Base-by-base conservation (phyloP, 1,140 invertebrate species). In the Drosophila ogumai region DNA sequence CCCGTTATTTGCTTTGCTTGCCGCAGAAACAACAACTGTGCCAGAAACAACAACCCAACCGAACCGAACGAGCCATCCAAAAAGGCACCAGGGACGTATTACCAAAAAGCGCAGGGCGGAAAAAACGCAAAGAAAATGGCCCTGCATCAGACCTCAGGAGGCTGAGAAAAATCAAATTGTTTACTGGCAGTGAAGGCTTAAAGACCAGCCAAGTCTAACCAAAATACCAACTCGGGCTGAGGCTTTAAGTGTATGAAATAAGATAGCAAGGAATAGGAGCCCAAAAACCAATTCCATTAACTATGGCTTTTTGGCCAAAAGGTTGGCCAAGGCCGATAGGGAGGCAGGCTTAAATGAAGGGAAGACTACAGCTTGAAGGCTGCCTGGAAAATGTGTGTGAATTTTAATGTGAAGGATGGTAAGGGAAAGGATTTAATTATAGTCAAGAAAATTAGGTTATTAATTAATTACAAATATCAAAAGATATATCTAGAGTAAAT, bases 1-100 rank as follows among this genome's bases (percentile, higher is more conserved):
- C 46, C 84, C 79, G 81, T 76, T 86, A 86, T 87, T 86, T 87
- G 79, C 78, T 79, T 79, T 86, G 63, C 28, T 36, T 34, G 32
- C 32, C 34, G 28, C 31, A 41, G 66, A 31, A 71, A 65, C 34
- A 40, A 31, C 55, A 59, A 60, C 32, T 36, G 31, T n/a, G 28
- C 31, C 55, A 66, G 40, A 22, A 66, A 64, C 67, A 74, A 60
- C 55, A 73, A 38, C 38, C 66, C 63, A 49, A 36, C 34, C 28
- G 47, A 43, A 64, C 34, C n/a, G 66, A 57, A 43, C 17, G 63
- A 69, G 19, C 40, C 46, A 22, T 44, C 57, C 67, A 73, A 87
- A 76, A 65, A 68, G 59, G 61, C 85, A 64, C 80, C 19, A 44
- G 82, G 85, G 75, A 78, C 56, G 64, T 69, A 78, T 78, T 77